These are phyloP conservation scores for Rousettus madagascariensis DNA, from an alignment of 2,797 vertebrate genomes.

Conservation along the genomic window DNA sequence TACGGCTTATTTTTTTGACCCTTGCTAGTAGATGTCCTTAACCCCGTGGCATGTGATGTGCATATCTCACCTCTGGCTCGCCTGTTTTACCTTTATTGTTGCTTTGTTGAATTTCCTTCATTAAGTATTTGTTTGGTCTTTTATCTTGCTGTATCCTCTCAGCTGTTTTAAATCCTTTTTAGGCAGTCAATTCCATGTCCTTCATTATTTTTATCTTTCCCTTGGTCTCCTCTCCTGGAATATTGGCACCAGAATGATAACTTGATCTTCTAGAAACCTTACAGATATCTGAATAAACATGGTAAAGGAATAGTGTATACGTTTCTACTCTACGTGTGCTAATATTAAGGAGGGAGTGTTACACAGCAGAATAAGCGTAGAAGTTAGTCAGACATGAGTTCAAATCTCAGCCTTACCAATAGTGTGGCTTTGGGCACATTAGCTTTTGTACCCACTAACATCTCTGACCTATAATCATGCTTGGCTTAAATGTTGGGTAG, in stretches of 20 bases:
- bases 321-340: not conserved
- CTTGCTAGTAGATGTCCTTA: not conserved
- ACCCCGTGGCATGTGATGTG: not conserved
- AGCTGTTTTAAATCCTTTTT: constrained; percentile 15
- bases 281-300: not conserved
- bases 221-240: not conserved
- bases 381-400: not conserved
- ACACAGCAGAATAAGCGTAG: not conserved
- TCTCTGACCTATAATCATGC: not conserved
- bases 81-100: not conserved
- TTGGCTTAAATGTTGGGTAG: not conserved
- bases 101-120: not conserved
- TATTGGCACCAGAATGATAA: not conserved
- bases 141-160: not conserved
- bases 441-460: not conserved
- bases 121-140: not conserved
- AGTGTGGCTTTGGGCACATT: not conserved
- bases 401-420: not conserved
- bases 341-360: not conserved
- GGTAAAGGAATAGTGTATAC: not conserved
- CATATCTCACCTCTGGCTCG: not conserved
- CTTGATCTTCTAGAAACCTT: constrained; percentile 33
- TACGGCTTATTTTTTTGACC: not conserved
- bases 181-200: not conserved
- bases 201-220: not conserved